Conservation (phyloP, 2,113 vertebrate genomes). For the Festucalex cinctus region DNA sequence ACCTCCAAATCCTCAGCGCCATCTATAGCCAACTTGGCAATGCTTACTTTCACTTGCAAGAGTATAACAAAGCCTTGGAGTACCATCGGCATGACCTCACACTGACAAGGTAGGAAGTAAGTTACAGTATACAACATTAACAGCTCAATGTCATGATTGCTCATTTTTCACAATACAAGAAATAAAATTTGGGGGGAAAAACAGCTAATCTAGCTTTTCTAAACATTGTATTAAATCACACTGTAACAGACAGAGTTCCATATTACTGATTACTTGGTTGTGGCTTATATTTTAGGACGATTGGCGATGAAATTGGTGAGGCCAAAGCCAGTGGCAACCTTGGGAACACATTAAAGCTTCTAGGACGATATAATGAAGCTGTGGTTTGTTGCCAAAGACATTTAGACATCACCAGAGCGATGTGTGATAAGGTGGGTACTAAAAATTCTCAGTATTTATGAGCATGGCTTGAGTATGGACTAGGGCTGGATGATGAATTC, state of each 20-base stretch:
- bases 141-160: not conserved
- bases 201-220: not conserved
- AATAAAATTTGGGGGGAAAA: not conserved
- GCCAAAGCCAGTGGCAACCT: constrained; percentile 98
- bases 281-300: constrained; percentile 75
- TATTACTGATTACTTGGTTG: not conserved
- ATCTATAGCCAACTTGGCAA: constrained; percentile 99
- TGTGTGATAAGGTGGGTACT: constrained; percentile 85
- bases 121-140: not conserved
- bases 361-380: constrained; percentile 94
- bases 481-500: too few species aligned
- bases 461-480: not conserved
- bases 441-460: not conserved
- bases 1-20: constrained; percentile 92
- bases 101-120: constrained; percentile 77
- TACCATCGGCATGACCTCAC: constrained; percentile 96
- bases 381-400: constrained; percentile 92
- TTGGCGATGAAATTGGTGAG: constrained; percentile 90
- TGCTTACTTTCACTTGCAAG: constrained; percentile 94
- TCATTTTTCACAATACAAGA: not conserved
- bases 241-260: not conserved
- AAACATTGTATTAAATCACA: not conserved
- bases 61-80: constrained; percentile 91
- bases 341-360: constrained; percentile 93
- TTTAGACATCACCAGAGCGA: constrained; percentile 88